phyloP scores from a whole-genome alignment of 2,113 vertebrate species.

The Callorhinus ursinus region DNA sequence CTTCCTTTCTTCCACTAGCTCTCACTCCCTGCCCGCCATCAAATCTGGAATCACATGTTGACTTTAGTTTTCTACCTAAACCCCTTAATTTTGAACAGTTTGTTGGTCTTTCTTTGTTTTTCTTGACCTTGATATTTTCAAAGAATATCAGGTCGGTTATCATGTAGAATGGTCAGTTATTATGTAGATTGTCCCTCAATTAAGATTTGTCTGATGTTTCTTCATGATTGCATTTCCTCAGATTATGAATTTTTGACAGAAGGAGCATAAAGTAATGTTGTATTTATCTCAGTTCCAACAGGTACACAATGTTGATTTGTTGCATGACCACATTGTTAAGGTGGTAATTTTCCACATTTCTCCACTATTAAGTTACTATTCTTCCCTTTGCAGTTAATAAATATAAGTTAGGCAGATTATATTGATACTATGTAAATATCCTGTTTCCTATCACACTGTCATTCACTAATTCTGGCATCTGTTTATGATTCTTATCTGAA shows the following conservation, averaged over 20 bases:
- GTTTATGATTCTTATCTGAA: background rate
- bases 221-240: background rate
- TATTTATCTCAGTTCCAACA: background rate
- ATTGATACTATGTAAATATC: background rate
- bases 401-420: background rate
- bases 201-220: background rate
- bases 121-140: background rate
- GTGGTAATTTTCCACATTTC: background rate
- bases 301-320: background rate
- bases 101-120: background rate
- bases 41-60: background rate
- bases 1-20: background rate
- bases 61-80: background rate
- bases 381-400: background rate
- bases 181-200: background rate
- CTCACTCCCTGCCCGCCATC: background rate
- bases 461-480: background rate
- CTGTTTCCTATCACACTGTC: background rate
- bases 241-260: background rate
- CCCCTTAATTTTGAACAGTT: background rate
- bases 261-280: background rate
- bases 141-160: background rate
- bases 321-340: background rate
- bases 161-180: background rate
- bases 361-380: background rate